Base-by-base conservation (phyloP, 2,113 vertebrate species). In the Phaethon lepturus region DNA sequence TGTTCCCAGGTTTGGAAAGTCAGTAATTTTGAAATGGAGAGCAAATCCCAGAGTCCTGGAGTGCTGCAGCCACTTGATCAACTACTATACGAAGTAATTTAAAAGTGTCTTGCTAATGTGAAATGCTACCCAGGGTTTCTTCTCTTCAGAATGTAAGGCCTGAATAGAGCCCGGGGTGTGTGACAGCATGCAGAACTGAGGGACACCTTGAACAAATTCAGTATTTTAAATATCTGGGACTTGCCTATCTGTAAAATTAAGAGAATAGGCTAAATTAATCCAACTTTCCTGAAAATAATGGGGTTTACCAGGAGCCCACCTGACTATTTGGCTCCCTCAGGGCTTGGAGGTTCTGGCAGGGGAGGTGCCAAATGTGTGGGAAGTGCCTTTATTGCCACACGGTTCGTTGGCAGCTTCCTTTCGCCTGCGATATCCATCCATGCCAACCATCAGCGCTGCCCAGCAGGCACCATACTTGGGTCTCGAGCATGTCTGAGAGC, bases 361-460 rank as follows among this genome's bases (percentile, higher is more conserved):
- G n/a, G 13, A 82, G 42, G 17, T 71, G 33, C 4, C 3, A 1
- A 67, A 55, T 59, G 26, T 23, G 12, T 76, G 60, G 74, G 15
- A 90, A 90, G 38, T 35, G 25, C 38, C 49, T 10, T 76, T 49
- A 29, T 13, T 77, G 47, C 59, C 50, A 19, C 17, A 18, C 0
- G 0, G 9, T 44, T 78, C 86, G 10, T 55, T 45, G 49, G n/a
- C 66, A 62, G 40, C 40, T 60, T 82, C 64, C 38, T 88, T 81
- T 85, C 1, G 0, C 29, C 67, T 60, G 35, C 40, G 47, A 6
- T 42, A 47, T 67, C 17, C 1, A 0, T 49, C 56, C 11, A 1
- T 67, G 67, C 29, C 2, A 0, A 56, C 60, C 59, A 44, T 28
- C 73, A 74, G 42, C 7, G 3, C 56, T 75, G 67, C 42, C 1